phyloP scores from a whole-genome alignment of 2,113 vertebrate genomes.

The Tinamus guttatus region DNA sequence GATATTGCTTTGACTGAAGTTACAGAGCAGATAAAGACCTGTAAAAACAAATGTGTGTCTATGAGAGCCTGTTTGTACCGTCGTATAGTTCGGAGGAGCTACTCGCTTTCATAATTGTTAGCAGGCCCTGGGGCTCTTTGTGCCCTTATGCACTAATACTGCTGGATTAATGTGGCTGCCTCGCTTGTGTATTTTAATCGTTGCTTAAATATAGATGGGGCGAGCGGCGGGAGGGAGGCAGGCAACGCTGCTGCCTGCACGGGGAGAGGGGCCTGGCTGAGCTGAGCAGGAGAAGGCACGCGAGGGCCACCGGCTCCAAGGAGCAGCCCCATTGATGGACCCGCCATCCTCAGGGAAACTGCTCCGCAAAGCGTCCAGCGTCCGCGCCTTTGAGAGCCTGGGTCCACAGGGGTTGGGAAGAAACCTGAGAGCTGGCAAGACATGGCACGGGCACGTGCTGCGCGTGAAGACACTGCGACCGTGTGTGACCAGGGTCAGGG shows the following conservation, averaged over 20 bases:
- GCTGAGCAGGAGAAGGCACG: too few species aligned
- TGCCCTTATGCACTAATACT: neutral
- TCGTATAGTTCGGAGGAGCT: neutral
- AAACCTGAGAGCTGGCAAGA: neutral
- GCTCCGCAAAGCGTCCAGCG: neutral
- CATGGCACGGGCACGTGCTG: rapidly evolving
- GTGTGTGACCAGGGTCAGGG: rapidly evolving
- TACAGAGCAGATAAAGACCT: neutral
- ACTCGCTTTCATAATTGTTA: neutral
- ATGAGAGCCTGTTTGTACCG: neutral
- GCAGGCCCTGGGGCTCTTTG: neutral
- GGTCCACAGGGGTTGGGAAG: neutral
- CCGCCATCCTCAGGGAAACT: neutral
- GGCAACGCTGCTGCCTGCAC: neutral
- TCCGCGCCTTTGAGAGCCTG: rapidly evolving
- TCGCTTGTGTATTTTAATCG: neutral
- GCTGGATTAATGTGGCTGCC: neutral
- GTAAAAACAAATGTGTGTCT: neutral
- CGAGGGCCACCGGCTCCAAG: too few species aligned
- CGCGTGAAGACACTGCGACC: neutral
- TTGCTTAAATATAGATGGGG: neutral
- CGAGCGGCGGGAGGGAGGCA: neutral
- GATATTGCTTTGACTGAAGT: neutral
- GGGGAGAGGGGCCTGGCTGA: neutral
- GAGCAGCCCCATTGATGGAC: too few species aligned